Conservation (phyloP, 2,888 invertebrate genomes). For the Conomelus anceps region DNA sequence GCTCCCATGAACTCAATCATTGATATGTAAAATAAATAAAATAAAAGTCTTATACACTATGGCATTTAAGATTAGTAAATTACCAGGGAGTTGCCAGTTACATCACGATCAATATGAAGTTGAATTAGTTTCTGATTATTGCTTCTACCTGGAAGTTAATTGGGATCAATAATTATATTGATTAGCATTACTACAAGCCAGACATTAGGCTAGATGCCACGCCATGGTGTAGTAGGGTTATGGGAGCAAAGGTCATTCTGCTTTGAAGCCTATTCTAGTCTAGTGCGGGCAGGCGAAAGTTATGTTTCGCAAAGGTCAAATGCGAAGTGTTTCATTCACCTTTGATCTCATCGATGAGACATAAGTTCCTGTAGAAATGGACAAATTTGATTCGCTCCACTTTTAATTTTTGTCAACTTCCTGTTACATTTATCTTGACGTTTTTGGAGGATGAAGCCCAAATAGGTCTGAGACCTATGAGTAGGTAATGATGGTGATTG, state of each 20-base stretch:
- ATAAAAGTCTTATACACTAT: not conserved
- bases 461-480: not conserved
- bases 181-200: not conserved
- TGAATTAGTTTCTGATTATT: not conserved
- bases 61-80: not conserved
- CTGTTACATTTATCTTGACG: not conserved
- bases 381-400: not conserved
- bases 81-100: not conserved
- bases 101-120: not conserved
- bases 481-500: too few relatives aligned
- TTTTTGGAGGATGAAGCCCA: not conserved
- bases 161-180: not conserved
- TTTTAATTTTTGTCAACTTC: not conserved
- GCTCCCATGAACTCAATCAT: not conserved
- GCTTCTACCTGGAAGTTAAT: not conserved
- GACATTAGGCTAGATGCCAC: too few relatives aligned
- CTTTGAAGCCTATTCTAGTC: not conserved
- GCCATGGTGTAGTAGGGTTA: not conserved
- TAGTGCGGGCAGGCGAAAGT: too few relatives aligned
- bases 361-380: not conserved
- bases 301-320: not conserved
- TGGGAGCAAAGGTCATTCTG: not conserved
- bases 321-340: not conserved
- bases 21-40: too few relatives aligned
- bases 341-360: not conserved